Percentiles rank a stretch among this genome's conserved stretches.
These are phyloP conservation scores for Spinus pinus DNA, from an alignment of 2,797 vertebrate genomes.

Conservation along the genomic window DNA sequence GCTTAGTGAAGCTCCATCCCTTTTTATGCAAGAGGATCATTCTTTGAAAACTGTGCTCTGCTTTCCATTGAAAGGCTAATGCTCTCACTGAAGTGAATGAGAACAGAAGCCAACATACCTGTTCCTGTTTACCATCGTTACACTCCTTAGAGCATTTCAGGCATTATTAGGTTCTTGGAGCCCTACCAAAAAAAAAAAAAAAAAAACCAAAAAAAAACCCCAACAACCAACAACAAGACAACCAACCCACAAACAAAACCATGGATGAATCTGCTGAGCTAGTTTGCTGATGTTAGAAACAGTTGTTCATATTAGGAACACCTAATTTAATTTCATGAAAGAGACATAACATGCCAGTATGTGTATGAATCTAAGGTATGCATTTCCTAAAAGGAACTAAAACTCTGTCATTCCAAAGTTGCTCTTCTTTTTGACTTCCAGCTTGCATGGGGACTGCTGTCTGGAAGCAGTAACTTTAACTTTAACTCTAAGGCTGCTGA, in stretches of 20 bases:
- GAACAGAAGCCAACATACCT: conserved; percentile 66
- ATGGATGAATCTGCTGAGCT: conserved; percentile 66
- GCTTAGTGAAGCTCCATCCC: not conserved
- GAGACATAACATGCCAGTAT: conserved; percentile 70
- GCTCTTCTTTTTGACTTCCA: conserved; percentile 76
- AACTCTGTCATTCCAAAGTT: conserved; percentile 79
- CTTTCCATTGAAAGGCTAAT: conserved; percentile 40
- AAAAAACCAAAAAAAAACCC: too few relatives aligned
- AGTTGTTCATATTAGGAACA: conserved; percentile 72
- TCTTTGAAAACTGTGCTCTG: conserved; percentile 8
- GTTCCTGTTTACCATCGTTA: conserved; percentile 50
- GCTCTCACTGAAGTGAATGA: conserved; percentile 10
- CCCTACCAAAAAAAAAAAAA: conserved; percentile 15
- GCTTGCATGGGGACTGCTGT: conserved; percentile 75
- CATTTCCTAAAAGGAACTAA: conserved; percentile 73
- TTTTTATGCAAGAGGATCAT: not conserved
- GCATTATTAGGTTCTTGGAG: conserved; percentile 64
- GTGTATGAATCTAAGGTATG: conserved; percentile 72
- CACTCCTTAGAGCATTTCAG: conserved; percentile 61
- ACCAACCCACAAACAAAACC: conserved; percentile 54
- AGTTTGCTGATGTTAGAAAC: conserved; percentile 67
- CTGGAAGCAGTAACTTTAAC: conserved; percentile 82
- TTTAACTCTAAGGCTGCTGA: conserved; percentile 75
- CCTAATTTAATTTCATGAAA: conserved; percentile 74
- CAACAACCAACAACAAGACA: not conserved